These are phyloP conservation scores for Microctonus aethiopoides DNA, from an alignment of 2,888 invertebrate genomes.

Conservation along the genomic window DNA sequence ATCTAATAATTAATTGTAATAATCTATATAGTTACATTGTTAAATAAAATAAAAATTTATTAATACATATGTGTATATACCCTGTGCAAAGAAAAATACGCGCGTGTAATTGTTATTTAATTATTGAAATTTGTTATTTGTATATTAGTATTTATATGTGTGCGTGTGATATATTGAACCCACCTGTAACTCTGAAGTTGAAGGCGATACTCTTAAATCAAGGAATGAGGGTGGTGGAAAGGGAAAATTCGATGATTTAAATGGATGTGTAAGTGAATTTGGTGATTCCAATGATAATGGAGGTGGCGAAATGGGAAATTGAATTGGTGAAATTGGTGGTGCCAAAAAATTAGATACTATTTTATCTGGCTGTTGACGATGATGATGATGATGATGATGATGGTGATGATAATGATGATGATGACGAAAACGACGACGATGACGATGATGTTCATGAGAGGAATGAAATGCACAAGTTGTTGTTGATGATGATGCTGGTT, in stretches of 20 bases:
- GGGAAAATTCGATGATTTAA: conserved; percentile 57
- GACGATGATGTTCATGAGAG: conserved; percentile 60
- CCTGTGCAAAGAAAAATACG: neutral
- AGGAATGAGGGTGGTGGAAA: conserved; percentile 63
- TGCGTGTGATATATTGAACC: conserved; percentile 46
- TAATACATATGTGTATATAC: neutral
- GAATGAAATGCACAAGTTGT: conserved; percentile 66
- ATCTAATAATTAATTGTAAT: neutral
- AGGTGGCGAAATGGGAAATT: conserved; percentile 69
- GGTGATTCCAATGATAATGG: conserved; percentile 72
- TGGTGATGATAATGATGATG: conserved; percentile 45
- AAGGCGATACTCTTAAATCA: conserved; percentile 62
- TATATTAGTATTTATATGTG: neutral
- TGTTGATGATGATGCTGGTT: conserved; percentile 69
- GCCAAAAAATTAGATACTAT: conserved; percentile 48
- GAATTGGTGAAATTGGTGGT: conserved; percentile 65
- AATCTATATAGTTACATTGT: neutral
- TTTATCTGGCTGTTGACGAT: conserved; percentile 12
- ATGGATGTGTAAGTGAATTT: conserved; percentile 63
- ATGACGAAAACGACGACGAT: conserved; percentile 59
- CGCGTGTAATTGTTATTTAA: too few species aligned
- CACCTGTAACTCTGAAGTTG: conserved; percentile 64
- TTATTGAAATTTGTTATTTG: too few species aligned
- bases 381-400: conserved; percentile 52
- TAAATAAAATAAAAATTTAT: neutral